Evolutionary conservation across 2,113 vertebrate genomes (phyloP).

Genomic region (Rhizomys pruinosus): DNA sequence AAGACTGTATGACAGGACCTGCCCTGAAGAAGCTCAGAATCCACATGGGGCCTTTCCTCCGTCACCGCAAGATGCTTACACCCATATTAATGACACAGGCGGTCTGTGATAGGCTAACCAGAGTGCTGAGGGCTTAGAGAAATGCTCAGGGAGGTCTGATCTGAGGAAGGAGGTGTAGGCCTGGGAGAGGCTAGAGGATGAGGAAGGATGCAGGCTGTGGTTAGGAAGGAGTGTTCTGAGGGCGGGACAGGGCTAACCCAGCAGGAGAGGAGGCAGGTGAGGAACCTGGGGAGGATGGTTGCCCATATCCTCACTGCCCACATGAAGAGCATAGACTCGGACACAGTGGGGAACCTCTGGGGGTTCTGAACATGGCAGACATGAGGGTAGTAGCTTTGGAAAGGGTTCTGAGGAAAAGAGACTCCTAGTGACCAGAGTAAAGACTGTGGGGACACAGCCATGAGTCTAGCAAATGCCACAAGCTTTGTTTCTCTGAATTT

Average conservation of each 20-base stretch:
- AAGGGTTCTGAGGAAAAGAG: neutral
- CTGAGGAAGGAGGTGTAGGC: neutral
- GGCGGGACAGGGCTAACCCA: neutral
- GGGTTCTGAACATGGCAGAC: neutral
- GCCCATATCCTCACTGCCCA: accelerated
- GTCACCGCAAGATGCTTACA: neutral
- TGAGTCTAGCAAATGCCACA: neutral
- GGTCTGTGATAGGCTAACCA: neutral
- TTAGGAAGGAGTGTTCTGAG: neutral
- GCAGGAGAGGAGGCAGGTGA: neutral
- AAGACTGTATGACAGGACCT: neutral
- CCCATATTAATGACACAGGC: neutral
- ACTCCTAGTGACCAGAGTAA: neutral
- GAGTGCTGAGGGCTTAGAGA: neutral
- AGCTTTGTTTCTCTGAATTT: neutral
- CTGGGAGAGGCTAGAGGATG: neutral
- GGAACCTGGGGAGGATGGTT: neutral
- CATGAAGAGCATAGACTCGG: neutral
- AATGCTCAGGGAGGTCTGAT: neutral
- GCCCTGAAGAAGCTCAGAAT: neutral
- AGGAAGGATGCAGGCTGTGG: neutral
- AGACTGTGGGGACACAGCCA: neutral
- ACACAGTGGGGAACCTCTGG: neutral
- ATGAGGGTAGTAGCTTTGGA: neutral
- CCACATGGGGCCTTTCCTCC: neutral